Evolutionary conservation across 2,797 vertebrate species (phyloP), one percentile per base, ranked within the genome.

Genomic region (Ctenopoma kingsleyae): DNA sequence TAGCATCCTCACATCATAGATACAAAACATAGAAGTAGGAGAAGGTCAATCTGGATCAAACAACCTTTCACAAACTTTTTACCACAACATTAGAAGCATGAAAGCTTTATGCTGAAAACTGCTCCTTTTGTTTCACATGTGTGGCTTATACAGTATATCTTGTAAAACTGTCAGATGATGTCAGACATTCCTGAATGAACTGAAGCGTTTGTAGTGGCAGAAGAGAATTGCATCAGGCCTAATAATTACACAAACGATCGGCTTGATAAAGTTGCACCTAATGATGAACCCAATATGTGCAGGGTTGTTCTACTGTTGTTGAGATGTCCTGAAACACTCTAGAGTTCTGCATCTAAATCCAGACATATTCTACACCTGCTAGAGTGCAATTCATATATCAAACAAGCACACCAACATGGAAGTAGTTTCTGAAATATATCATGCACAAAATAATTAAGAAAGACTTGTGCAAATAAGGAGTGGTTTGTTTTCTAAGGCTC

Each of bases 21-120:
- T 54, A 56, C 30, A 44, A 74, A 51, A 76, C 68, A 11, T 71
- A 38, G 62, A 56, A 76, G 50, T 78, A 69, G 58, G 62, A 80
- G 71, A 78, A 63, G 62, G 55, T 72, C 48, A 68, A 51, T 50
- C 55, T 52, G 23, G 53, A 59, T 70, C 41, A 35, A 41, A 52
- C 38, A 64, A 63, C 49, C 56, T 58, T 74, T 43, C 17, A 17
- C 70, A 70, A 67, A 78, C 51, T 32, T 23, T 68, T 56, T 25
- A 38, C 38, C 49, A 47, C 41, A 48, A 12, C 43, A 56, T 43
- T 63, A 60, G 35, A 64, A 2, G 2, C 22, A 30, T 65, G n/a
- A 71, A 38, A 66, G 35, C 23, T 53, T 25, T n/a, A 56, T 15
- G 9, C n/a, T 10, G 12, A 25, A 47, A 52, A 50, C 30, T 17